Evolutionary conservation across 2,113 vertebrate genomes (phyloP).

Genomic region (Engraulis encrasicolus): DNA sequence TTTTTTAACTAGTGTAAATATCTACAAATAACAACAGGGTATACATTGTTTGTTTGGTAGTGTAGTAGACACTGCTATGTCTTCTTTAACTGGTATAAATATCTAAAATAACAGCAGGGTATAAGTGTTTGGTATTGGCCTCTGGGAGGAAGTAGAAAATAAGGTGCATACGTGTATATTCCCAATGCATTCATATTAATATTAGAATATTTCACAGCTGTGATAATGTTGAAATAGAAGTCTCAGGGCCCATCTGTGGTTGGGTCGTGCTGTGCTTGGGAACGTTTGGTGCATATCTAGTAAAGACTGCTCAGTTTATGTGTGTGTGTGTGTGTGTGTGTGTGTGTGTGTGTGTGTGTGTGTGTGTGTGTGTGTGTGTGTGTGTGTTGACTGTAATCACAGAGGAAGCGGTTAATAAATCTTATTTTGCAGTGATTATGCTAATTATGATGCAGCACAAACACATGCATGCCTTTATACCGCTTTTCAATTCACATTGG

Average conservation of each 20-base stretch:
- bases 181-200: not conserved
- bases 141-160: not conserved
- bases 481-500: not conserved
- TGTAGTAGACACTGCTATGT: no score
- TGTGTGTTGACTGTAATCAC: constrained; percentile 11
- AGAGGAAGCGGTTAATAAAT: constrained; percentile 1
- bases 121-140: not conserved
- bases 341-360: constrained; percentile 26
- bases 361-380: not conserved
- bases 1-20: no score
- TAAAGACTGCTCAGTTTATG: not conserved
- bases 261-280: not conserved
- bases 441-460: not conserved
- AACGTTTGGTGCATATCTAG: constrained; percentile 3
- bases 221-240: not conserved
- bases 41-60: no score
- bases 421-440: constrained; percentile 23
- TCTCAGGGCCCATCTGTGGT: not conserved
- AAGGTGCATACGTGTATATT: not conserved
- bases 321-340: constrained; percentile 13
- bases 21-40: no score
- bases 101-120: not conserved
- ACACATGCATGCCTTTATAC: not conserved
- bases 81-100: constrained; percentile 31
- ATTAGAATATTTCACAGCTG: not conserved